A percentile compares a stretch with the other conserved stretches of the same genome.
phyloP scores from a whole-genome alignment of 2,797 vertebrate species.

The Melanotaenia pygmaea region DNA sequence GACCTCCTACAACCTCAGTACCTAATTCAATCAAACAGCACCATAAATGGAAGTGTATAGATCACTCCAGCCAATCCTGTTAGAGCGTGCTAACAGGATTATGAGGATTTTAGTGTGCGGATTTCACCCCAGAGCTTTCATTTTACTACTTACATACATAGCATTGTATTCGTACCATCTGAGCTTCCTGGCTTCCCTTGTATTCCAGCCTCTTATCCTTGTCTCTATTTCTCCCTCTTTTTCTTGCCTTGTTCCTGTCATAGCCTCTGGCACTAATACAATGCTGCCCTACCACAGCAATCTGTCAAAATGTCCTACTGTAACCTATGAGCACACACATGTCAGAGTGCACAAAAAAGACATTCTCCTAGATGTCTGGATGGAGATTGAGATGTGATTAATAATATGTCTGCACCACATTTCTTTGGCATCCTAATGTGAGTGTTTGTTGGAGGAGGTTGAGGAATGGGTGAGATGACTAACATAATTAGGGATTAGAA shows the following conservation, averaged over 20 bases:
- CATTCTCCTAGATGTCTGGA: conserved; percentile 31
- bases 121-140: conserved; percentile 65
- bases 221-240: conserved; percentile 32
- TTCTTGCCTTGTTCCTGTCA: conserved; percentile 18
- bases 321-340: conserved; percentile 24
- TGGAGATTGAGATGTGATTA: conserved; percentile 35
- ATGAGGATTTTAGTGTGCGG: conserved; percentile 67
- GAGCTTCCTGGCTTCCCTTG: conserved; percentile 41
- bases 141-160: conserved; percentile 62
- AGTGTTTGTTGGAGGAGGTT: conserved; percentile 40
- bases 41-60: conserved; percentile 66
- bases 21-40: conserved; percentile 80
- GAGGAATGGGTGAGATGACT: conserved; percentile 49
- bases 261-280: conserved; percentile 27
- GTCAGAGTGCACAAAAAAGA: conserved; percentile 11
- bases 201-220: conserved; percentile 27
- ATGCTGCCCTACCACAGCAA: conserved; percentile 8
- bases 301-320: conserved; percentile 35
- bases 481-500: conserved; percentile 51
- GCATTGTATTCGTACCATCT: conserved; percentile 51
- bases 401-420: conserved; percentile 18
- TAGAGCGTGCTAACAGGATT: conserved; percentile 81
- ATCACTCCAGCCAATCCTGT: conserved; percentile 73
- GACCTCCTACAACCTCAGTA: conserved; percentile 68
- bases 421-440: not conserved